Conservation (phyloP, 1,140 invertebrate species). For the Caenorhabditis inopinata region DNA sequence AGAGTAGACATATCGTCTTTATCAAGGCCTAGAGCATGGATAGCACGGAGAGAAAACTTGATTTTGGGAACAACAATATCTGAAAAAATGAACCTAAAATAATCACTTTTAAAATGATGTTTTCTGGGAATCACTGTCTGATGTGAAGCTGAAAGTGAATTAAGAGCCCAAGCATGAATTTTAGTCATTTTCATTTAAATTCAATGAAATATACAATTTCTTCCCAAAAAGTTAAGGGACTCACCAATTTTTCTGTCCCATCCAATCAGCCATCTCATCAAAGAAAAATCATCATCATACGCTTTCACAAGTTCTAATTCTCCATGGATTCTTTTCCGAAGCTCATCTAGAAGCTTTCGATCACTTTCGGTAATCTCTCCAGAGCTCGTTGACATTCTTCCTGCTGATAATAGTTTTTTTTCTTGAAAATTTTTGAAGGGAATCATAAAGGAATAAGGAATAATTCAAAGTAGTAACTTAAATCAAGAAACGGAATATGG, state of each 20-base stretch:
- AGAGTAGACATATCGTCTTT: constrained; percentile 52
- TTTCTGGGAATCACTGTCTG: no score
- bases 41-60: constrained; percentile 45
- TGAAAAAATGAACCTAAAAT: constrained; percentile 47
- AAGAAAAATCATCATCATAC: constrained; percentile 50
- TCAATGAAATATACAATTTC: not conserved
- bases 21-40: constrained; percentile 51
- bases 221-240: not conserved
- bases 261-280: constrained; percentile 57
- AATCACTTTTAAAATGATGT: no score
- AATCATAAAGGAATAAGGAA: not conserved
- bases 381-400: not conserved
- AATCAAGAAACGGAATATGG: no score
- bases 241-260: constrained; percentile 56
- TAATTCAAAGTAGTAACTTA: no score
- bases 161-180: no score
- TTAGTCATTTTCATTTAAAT: no score
- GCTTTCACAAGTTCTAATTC: constrained; percentile 55
- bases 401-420: not conserved
- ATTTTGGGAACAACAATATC: constrained; percentile 56
- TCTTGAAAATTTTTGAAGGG: not conserved
- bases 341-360: constrained; percentile 28
- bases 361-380: constrained; percentile 39
- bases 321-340: not conserved
- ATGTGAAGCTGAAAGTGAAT: no score